A percentile compares a stretch with the other conserved stretches of the same genome.
phyloP scores from a whole-genome alignment of 2,797 vertebrate genomes.

The Spheniscus humboldti region DNA sequence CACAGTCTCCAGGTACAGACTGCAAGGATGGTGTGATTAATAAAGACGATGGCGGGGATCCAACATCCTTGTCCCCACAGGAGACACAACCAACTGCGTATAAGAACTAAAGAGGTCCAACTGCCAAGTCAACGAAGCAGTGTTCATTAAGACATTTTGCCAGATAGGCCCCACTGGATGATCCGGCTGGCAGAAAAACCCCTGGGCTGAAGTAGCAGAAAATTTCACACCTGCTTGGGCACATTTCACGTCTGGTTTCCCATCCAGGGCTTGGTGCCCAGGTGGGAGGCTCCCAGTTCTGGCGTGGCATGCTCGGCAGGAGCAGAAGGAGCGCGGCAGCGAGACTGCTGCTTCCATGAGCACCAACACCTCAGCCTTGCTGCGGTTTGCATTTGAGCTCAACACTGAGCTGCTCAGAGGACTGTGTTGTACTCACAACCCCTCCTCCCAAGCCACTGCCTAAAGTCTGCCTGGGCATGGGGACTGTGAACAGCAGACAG shows the following conservation, averaged over 20 bases:
- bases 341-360: rapidly evolving
- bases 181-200: neutral
- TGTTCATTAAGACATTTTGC: neutral
- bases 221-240: conserved; percentile 24
- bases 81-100: rapidly evolving
- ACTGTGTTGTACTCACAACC: too few species aligned
- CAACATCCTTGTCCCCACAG: rapidly evolving
- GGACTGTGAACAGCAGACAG: neutral
- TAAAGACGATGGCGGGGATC: neutral
- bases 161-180: neutral
- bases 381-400: rapidly evolving
- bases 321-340: rapidly evolving
- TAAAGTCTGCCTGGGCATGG: rapidly evolving
- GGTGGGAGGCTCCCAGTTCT: neutral
- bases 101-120: neutral
- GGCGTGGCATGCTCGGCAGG: rapidly evolving
- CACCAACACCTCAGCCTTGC: neutral
- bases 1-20: neutral
- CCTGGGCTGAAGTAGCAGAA: neutral
- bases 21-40: neutral
- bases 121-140: neutral
- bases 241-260: neutral
- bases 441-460: neutral
- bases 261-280: neutral
- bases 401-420: neutral